phyloP scores from a whole-genome alignment of 2,888 invertebrate species.

The Machimus rusticus region DNA sequence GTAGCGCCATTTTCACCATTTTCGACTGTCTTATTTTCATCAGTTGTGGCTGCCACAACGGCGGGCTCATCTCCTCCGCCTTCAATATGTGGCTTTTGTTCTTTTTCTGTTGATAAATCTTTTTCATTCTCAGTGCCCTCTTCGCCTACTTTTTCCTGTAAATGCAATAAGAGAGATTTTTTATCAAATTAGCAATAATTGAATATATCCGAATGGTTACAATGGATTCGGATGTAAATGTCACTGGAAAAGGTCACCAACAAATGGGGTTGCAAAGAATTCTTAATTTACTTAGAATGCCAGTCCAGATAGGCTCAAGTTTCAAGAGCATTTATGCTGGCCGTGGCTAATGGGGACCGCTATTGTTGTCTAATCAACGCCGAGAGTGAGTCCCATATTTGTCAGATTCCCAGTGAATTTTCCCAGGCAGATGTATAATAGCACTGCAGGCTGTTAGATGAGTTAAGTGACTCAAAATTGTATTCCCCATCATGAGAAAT shows the following conservation, averaged over 20 bases:
- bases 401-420: not conserved
- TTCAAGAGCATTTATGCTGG: constrained; percentile 25
- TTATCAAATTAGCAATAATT: constrained; percentile 15
- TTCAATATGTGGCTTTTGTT: constrained; percentile 53
- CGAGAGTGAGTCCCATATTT: not conserved
- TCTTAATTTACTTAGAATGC: constrained; percentile 28
- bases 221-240: constrained; percentile 34
- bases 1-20: constrained; percentile 59
- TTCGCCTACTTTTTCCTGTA: constrained; percentile 68
- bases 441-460: not conserved
- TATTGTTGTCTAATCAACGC: constrained; percentile 22
- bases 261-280: constrained; percentile 12
- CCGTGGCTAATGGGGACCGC: not conserved
- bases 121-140: constrained; percentile 72
- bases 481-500: not conserved
- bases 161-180: constrained; percentile 31
- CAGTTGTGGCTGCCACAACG: constrained; percentile 48
- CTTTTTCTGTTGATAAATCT: constrained; percentile 73
- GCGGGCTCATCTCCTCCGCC: constrained; percentile 48
- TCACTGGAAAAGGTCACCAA: constrained; percentile 30
- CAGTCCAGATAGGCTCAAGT: not conserved
- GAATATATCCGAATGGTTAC: constrained; percentile 17
- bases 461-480: not conserved
- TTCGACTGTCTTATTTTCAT: constrained; percentile 58
- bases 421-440: not conserved